Evolutionary conservation across 2,888 invertebrate species (phyloP).

Genomic region (Epinotia bilunana): DNA sequence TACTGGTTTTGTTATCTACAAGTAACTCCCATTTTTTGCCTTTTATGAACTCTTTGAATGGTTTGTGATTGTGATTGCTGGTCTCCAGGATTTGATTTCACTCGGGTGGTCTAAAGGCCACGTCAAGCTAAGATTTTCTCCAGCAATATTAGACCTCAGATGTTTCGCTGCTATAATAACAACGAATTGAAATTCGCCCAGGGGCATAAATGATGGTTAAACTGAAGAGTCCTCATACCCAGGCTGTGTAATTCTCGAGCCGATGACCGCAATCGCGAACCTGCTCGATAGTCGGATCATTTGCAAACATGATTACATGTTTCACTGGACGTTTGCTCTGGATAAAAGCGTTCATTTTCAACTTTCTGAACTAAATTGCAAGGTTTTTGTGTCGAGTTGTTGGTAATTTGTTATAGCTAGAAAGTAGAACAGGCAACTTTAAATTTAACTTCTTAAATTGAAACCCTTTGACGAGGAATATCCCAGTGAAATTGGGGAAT

Average conservation of each 20-base stretch:
- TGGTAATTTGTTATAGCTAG: constrained; percentile 4
- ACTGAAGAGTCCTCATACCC: constrained; percentile 14
- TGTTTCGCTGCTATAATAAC: constrained; percentile 30
- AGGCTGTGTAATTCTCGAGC: constrained; percentile 36
- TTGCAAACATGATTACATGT: constrained; percentile 41
- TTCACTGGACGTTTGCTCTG: constrained; percentile 35
- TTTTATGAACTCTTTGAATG: not conserved
- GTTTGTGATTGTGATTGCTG: constrained; percentile 11
- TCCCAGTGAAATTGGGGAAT: not conserved
- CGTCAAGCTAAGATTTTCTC: constrained; percentile 31
- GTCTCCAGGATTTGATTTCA: constrained; percentile 24
- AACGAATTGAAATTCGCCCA: constrained; percentile 28
- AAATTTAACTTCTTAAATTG: not conserved
- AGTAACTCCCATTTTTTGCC: not conserved
- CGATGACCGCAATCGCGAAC: constrained; percentile 41
- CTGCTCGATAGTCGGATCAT: constrained; percentile 38
- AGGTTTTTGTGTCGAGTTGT: constrained; percentile 17
- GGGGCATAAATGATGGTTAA: constrained; percentile 33
- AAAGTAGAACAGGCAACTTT: not conserved
- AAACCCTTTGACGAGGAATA: not conserved
- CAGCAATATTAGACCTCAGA: constrained; percentile 12
- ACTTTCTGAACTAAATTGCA: constrained; percentile 36
- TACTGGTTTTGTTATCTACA: constrained; percentile 17
- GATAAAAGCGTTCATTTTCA: constrained; percentile 21
- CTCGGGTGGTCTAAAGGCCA: constrained; percentile 18